phyloP scores from a whole-genome alignment of 2,888 invertebrate species.

The Hirtodrosophila cameraria region DNA sequence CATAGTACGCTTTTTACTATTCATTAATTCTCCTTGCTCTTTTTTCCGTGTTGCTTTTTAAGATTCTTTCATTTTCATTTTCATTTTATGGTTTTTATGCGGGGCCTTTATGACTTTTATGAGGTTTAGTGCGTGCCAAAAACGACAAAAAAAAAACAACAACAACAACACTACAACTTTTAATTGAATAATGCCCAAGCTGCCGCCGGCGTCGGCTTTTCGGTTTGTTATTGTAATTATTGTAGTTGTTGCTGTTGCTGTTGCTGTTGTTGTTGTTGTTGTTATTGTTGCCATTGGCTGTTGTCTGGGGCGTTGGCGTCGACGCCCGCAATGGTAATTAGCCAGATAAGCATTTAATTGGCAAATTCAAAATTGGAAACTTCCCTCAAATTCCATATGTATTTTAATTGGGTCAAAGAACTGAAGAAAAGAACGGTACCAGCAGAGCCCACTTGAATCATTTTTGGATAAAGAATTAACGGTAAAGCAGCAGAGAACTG shows the following conservation, averaged over 20 bases:
- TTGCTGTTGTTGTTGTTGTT: conserved; percentile 28
- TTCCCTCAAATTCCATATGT: conserved; percentile 62
- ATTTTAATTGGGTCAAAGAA: conserved; percentile 64
- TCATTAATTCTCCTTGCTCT: conserved; percentile 57
- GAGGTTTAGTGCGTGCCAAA: conserved; percentile 84
- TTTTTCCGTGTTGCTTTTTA: conserved; percentile 55
- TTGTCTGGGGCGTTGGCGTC: conserved; percentile 67
- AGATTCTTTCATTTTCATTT: conserved; percentile 82
- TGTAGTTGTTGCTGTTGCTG: conserved; percentile 11
- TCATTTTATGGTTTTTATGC: conserved; percentile 83
- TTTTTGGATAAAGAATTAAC: not conserved
- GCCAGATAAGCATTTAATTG: conserved; percentile 78
- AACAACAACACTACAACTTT: conserved; percentile 65
- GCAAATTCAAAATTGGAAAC: conserved; percentile 70
- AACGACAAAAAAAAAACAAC: conserved; percentile 55
- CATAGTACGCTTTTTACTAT: conserved; percentile 31
- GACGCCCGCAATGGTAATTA: conserved; percentile 65
- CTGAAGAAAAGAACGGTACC: not conserved
- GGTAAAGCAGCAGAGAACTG: too few relatives aligned
- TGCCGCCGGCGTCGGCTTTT: conserved; percentile 50
- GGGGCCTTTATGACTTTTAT: conserved; percentile 84
- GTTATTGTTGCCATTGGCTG: conserved; percentile 20
- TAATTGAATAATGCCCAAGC: conserved; percentile 82
- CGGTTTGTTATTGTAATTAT: conserved; percentile 38
- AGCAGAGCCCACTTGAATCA: not conserved